Percentiles rank a stretch among this genome's conserved stretches.
These are phyloP conservation scores for Archocentrus centrarchus DNA, from an alignment of 2,113 vertebrate species.

Conservation along the genomic window DNA sequence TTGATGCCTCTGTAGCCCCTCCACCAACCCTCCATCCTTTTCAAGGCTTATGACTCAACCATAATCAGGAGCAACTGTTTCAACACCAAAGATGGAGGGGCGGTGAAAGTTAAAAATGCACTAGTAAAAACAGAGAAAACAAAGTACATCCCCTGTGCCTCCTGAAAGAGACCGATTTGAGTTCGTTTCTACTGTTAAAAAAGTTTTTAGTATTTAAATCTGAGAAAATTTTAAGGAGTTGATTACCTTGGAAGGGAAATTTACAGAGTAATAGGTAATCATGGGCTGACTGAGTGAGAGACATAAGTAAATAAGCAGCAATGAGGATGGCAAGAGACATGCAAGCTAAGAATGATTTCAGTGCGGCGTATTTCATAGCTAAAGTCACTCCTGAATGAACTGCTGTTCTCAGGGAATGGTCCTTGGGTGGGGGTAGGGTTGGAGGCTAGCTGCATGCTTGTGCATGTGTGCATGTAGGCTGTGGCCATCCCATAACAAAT, in stretches of 20 bases:
- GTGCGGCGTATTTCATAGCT: slow-evolving; percentile 37
- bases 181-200: slow-evolving; percentile 25
- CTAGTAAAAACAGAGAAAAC: slow-evolving; percentile 60
- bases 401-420: slow-evolving; percentile 42
- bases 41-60: slow-evolving; percentile 72
- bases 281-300: neutral
- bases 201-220: neutral
- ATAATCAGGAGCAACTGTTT: slow-evolving; percentile 85
- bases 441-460: slow-evolving; percentile 50
- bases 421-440: slow-evolving; percentile 1
- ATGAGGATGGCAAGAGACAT: slow-evolving; percentile 19
- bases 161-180: slow-evolving; percentile 46
- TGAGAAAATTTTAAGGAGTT: neutral
- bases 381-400: slow-evolving; percentile 57
- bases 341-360: slow-evolving; percentile 52
- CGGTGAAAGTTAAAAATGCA: slow-evolving; percentile 62
- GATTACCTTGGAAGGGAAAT: slow-evolving; percentile 25
- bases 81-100: slow-evolving; percentile 76
- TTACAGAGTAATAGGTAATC: neutral
- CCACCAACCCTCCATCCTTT: slow-evolving; percentile 62
- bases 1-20: slow-evolving; percentile 75
- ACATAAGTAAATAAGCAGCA: slow-evolving; percentile 14
- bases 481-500: slow-evolving; percentile 56
- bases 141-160: slow-evolving; percentile 42
- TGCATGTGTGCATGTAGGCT: slow-evolving; percentile 57